Evolutionary conservation across 2,888 invertebrate genomes (phyloP).

Genomic region (Athalia cordata): DNA sequence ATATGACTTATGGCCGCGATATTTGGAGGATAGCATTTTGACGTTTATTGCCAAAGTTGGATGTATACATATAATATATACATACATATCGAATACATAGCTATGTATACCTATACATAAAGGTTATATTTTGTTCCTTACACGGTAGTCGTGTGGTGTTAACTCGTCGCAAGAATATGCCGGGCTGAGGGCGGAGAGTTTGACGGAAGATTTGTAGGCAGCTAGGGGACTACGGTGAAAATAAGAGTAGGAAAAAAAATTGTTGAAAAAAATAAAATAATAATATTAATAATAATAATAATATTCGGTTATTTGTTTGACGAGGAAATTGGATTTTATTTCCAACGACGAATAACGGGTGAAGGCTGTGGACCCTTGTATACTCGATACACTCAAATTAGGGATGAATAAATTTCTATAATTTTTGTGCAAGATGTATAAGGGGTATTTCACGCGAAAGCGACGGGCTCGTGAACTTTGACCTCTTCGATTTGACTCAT

Average conservation of each 20-base stretch:
- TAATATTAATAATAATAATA: not conserved
- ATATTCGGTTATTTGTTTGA: not conserved
- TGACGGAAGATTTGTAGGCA: slow-evolving; percentile 24
- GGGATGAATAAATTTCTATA: no score
- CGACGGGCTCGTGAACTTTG: no score
- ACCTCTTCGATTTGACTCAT: no score
- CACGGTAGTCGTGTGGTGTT: slow-evolving; percentile 24
- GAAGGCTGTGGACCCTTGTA: no score
- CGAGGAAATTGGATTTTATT: not conserved
- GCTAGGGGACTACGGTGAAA: not conserved
- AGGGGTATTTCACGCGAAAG: no score
- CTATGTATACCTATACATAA: not conserved
- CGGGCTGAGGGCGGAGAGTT: slow-evolving; percentile 14
- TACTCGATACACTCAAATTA: no score
- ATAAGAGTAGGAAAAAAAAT: not conserved
- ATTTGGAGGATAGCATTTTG: slow-evolving; percentile 32
- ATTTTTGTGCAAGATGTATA: no score
- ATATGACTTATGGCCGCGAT: slow-evolving; percentile 39
- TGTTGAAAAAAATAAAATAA: not conserved
- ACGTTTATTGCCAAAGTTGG: slow-evolving; percentile 44
- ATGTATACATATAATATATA: not conserved
- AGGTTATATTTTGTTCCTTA: slow-evolving; percentile 26
- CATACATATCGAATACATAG: not conserved
- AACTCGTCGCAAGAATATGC: slow-evolving; percentile 29
- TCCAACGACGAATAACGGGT: no score